Evolutionary conservation across 2,888 invertebrate genomes (phyloP).

Genomic region (Pachydiplax longipennis): DNA sequence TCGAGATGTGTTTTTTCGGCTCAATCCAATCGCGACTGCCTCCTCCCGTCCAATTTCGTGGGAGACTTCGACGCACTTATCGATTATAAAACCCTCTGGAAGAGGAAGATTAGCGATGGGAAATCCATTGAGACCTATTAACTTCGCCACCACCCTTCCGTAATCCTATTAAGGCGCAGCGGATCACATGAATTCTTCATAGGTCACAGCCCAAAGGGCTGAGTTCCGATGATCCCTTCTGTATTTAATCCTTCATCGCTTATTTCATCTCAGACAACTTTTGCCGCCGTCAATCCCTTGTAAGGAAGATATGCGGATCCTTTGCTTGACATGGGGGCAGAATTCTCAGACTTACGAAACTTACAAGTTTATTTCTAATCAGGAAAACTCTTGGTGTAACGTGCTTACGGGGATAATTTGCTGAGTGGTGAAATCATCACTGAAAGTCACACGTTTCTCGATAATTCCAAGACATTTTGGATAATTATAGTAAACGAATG

Average conservation of each 20-base stretch:
- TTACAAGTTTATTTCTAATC: too few species aligned
- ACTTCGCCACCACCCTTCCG: neutral
- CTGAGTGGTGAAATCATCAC: too few species aligned
- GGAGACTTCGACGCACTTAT: neutral
- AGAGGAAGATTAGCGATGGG: neutral
- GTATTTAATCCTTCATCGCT: neutral
- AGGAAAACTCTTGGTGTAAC: too few species aligned
- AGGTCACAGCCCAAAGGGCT: neutral
- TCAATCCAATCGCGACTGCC: neutral
- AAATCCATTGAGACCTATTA: neutral
- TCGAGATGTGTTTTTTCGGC: neutral
- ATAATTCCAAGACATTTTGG: too few species aligned
- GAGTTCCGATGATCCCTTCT: neutral
- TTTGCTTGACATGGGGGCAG: too few species aligned
- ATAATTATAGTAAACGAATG: too few species aligned
- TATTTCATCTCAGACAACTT: too few species aligned
- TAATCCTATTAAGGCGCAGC: neutral
- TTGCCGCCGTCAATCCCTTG: too few species aligned
- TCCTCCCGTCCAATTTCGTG: neutral
- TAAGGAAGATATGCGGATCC: too few species aligned
- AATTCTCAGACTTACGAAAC: too few species aligned
- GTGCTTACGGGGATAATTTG: too few species aligned
- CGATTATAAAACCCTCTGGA: neutral
- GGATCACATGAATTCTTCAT: neutral
- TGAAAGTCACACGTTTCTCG: too few species aligned